A percentile compares a stretch with the other conserved stretches of the same genome.
Conservation (phyloP, 2,113 vertebrate genomes). For the Seriola rivoliana region DNA sequence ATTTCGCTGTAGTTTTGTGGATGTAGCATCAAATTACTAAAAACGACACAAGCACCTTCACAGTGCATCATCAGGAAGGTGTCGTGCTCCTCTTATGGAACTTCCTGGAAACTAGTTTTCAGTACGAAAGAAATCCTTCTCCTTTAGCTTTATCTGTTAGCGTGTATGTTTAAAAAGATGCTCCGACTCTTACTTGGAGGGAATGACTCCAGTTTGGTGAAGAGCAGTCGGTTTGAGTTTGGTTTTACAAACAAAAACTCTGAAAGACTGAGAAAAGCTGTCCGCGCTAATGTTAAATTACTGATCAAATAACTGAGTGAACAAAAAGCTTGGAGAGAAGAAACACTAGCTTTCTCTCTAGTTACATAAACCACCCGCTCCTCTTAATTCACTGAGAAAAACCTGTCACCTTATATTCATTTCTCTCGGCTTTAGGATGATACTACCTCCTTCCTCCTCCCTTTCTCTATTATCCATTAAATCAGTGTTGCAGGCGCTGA, state of each 20-base stretch:
- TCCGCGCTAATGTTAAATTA: background rate
- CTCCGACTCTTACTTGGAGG: background rate
- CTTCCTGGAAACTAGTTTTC: too few relatives aligned
- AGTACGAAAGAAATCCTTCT: too few relatives aligned
- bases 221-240: background rate
- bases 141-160: too few relatives aligned
- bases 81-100: too few relatives aligned
- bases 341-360: background rate
- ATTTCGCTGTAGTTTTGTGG: too few relatives aligned
- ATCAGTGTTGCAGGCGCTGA: constrained; percentile 34
- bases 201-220: background rate
- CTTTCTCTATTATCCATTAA: constrained; percentile 36
- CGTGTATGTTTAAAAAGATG: background rate
- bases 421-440: background rate
- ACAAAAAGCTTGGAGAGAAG: background rate
- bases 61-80: too few relatives aligned
- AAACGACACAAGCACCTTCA: too few relatives aligned
- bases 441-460: background rate
- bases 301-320: background rate
- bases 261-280: background rate
- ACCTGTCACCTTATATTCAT: background rate
- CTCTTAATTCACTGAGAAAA: background rate
- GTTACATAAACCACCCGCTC: background rate
- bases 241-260: background rate
- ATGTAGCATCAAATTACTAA: too few relatives aligned